Evolutionary conservation across 1,140 invertebrate genomes (phyloP), one percentile per base, ranked within the genome.

Genomic region (Lucilia sericata): DNA sequence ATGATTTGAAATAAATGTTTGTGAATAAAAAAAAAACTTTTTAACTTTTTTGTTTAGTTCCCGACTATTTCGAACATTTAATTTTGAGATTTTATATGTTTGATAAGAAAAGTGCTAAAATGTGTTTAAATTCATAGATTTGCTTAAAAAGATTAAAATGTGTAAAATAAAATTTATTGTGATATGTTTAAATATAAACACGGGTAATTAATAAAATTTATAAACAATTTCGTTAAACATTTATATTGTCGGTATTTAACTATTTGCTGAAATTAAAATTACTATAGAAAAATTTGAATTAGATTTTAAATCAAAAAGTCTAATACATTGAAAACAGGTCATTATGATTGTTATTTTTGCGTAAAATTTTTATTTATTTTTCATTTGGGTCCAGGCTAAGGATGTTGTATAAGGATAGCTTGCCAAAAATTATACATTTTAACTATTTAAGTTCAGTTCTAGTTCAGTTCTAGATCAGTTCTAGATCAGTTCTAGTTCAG

Each of bases 41-140:
- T n/a, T n/a, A n/a, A n/a, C n/a, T 70, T 21, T 21, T 21, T 70
- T 70, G 60, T 17, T 21, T 5, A 0, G 17, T 55, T 36, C 14
- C n/a, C 60, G 2, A 5, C 60, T 21, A 70, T 21, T 70, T 19
- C n/a, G 10, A 70, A 70, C 60, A 70, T 70, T 70, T 70, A 70
- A 60, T n/a, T n/a, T n/a, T 13, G 14, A 21, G 60, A 70, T 70
- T 70, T 70, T 70, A 70, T 21, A n/a, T 19, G 9, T 49, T 21
- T 21, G 76, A 80, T 80, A 80, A 80, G n/a, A 80, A 76, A 80
- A 80, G 76, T 80, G 76, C 76, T 80, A 80, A 80, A 80, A 80
- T 80, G 47, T 80, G 76, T 80, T 80, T 21, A 80, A 80, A 49
- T 80, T 80, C 19, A 80, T 19, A 80, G 76, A 49, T 49, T 80